Percentiles rank a stretch among this genome's conserved stretches.
These are phyloP conservation scores for Sebastes baramenuke DNA, from an alignment of 2,797 vertebrate genomes.

Conservation along the genomic window DNA sequence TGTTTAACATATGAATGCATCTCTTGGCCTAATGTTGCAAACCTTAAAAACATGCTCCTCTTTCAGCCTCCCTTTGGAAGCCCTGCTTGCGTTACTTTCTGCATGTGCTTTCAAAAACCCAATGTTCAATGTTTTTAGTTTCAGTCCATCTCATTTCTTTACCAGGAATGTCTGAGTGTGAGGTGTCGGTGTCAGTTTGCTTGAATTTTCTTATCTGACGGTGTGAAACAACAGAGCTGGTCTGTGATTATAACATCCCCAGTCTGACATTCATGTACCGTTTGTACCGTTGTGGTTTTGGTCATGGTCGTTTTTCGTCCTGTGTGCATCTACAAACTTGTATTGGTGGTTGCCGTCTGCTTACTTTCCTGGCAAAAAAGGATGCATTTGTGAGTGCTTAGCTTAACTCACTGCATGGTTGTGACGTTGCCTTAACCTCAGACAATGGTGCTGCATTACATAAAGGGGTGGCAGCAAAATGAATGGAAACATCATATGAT, in stretches of 20 bases:
- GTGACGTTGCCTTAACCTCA: conserved; percentile 26
- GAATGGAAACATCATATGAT: neutral
- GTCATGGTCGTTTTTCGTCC: neutral
- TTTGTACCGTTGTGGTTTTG: conserved; percentile 11
- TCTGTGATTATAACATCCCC: neutral
- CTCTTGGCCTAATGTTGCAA: neutral
- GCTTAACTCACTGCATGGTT: conserved; percentile 67
- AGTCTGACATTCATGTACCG: neutral
- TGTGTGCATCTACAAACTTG: conserved; percentile 30
- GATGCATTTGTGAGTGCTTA: conserved; percentile 23
- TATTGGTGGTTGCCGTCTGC: conserved; percentile 29
- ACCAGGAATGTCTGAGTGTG: conserved; percentile 32
- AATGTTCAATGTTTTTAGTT: conserved; percentile 6
- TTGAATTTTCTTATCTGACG: neutral
- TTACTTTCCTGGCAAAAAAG: conserved; percentile 21
- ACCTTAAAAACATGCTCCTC: conserved; percentile 36
- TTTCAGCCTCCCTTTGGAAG: conserved; percentile 70
- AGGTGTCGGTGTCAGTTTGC: conserved; percentile 5
- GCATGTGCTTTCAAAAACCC: conserved; percentile 67
- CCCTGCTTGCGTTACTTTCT: conserved; percentile 27
- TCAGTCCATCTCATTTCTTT: conserved; percentile 26
- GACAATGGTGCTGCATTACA: conserved; percentile 40
- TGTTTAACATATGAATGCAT: conserved; percentile 13
- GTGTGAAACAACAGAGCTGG: conserved; percentile 5
- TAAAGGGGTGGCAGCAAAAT: conserved; percentile 38